Conservation (phyloP, 2,113 vertebrate species). For the Pholis gunnellus region DNA sequence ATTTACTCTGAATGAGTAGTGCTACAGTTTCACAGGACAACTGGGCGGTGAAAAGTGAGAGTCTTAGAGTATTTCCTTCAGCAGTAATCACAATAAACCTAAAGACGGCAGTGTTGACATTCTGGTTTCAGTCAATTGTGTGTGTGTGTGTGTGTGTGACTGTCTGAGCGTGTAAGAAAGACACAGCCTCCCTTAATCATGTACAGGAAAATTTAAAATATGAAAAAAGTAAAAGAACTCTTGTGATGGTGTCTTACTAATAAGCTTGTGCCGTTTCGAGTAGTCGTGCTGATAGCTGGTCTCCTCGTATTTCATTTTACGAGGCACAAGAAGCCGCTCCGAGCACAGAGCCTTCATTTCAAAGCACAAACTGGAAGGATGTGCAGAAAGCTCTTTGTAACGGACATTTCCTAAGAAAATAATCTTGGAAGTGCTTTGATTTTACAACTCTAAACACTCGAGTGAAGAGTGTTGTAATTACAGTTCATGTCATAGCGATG, state of each 20-base stretch:
- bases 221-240: slow-evolving; percentile 45
- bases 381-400: slow-evolving; percentile 22
- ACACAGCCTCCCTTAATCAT: slow-evolving; percentile 52
- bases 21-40: slow-evolving; percentile 29
- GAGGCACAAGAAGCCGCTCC: slow-evolving; percentile 14
- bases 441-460: slow-evolving; percentile 37
- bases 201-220: slow-evolving; percentile 60
- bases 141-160: slow-evolving; percentile 20
- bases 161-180: slow-evolving; percentile 42
- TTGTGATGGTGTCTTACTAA: slow-evolving; percentile 55
- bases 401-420: slow-evolving; percentile 27
- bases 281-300: slow-evolving; percentile 33
- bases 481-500: slow-evolving; percentile 18
- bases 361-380: slow-evolving; percentile 50
- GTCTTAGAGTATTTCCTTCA: slow-evolving; percentile 43
- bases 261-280: slow-evolving; percentile 63
- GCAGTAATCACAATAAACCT: slow-evolving; percentile 16
- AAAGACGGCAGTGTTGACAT: slow-evolving; percentile 20
- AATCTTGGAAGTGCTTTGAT: slow-evolving; percentile 37
- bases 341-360: slow-evolving; percentile 42
- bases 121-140: slow-evolving; percentile 43
- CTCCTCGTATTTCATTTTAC: slow-evolving; percentile 33
- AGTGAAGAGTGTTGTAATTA: slow-evolving; percentile 39
- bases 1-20: slow-evolving; percentile 26
- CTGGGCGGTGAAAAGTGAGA: slow-evolving; percentile 35